phyloP scores from a whole-genome alignment of 2,888 invertebrate species.

The Exephanes ischioxanthus region DNA sequence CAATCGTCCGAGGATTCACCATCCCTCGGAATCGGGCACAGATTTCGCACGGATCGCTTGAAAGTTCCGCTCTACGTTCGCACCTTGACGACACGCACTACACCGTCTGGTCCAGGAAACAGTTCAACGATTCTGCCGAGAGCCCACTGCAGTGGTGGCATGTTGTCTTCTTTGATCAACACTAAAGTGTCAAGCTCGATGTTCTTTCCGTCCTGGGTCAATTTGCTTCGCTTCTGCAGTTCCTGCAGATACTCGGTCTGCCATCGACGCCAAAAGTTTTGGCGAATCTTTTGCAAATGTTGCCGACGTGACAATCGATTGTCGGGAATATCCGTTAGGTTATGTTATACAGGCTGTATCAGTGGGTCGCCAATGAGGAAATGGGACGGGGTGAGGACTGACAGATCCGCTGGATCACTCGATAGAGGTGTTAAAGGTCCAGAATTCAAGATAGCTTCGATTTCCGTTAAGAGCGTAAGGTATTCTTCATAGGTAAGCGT shows the following conservation, averaged over 20 bases:
- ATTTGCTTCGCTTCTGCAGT: slow-evolving; percentile 65
- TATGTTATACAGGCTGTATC: slow-evolving; percentile 64
- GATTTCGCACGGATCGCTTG: slow-evolving; percentile 65
- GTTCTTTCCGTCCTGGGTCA: slow-evolving; percentile 42
- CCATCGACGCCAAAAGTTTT: slow-evolving; percentile 67
- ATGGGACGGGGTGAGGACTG: slow-evolving; percentile 75
- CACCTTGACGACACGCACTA: slow-evolving; percentile 74
- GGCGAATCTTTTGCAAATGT: slow-evolving; percentile 62
- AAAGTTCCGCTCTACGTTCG: slow-evolving; percentile 70
- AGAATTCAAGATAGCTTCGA: slow-evolving; percentile 69
- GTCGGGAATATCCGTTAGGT: slow-evolving; percentile 45
- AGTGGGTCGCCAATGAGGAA: slow-evolving; percentile 72
- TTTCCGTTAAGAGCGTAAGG: slow-evolving; percentile 66
- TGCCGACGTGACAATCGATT: slow-evolving; percentile 70
- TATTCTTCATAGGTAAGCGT: slow-evolving; percentile 71
- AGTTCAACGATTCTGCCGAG: slow-evolving; percentile 72
- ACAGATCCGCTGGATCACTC: slow-evolving; percentile 64
- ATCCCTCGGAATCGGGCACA: slow-evolving; percentile 71
- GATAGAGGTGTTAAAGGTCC: slow-evolving; percentile 66
- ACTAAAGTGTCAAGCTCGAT: slow-evolving; percentile 75
- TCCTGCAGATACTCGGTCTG: slow-evolving; percentile 66
- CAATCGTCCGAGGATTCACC: neutral
- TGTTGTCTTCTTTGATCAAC: slow-evolving; percentile 75
- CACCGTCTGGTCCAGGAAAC: slow-evolving; percentile 74
- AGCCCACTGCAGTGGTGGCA: slow-evolving; percentile 75